These are phyloP conservation scores for Conomelus anceps DNA, from an alignment of 2,888 invertebrate species.

Conservation along the genomic window DNA sequence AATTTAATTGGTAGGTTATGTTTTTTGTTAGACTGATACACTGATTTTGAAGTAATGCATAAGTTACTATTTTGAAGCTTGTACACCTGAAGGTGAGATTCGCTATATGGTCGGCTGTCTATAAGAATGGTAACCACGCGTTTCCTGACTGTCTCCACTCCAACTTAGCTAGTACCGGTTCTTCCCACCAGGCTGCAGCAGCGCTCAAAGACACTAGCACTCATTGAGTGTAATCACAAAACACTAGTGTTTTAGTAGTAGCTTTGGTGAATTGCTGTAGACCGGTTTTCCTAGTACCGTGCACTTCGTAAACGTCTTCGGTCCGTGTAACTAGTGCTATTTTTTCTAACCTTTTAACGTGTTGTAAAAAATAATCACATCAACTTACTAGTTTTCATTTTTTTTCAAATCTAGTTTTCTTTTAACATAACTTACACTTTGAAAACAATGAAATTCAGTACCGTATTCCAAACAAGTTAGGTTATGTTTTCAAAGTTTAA, in stretches of 20 bases:
- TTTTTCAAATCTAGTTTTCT: too few relatives aligned
- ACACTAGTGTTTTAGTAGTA: not conserved
- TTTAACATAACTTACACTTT: too few relatives aligned
- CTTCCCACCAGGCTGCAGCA: slow-evolving; percentile 14
- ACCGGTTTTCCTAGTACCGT: slow-evolving; percentile 22
- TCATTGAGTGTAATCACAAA: slow-evolving; percentile 1
- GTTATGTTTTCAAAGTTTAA: too few relatives aligned
- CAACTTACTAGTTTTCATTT: not conserved
- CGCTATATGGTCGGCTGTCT: not conserved
- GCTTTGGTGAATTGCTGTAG: slow-evolving; percentile 11
- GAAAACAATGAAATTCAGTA: too few relatives aligned
- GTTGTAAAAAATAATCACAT: not conserved
- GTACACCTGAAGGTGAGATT: not conserved
- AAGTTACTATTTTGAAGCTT: too few relatives aligned
- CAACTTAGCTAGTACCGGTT: slow-evolving; percentile 14
- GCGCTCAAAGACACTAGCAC: slow-evolving; percentile 13
- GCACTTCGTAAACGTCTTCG: too few relatives aligned
- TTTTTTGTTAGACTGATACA: slow-evolving; percentile 15
- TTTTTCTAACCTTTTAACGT: not conserved
- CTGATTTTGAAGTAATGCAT: too few relatives aligned
- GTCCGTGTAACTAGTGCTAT: not conserved
- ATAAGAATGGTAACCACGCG: slow-evolving; percentile 13
- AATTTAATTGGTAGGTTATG: not conserved
- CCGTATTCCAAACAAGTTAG: too few relatives aligned
- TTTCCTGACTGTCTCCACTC: not conserved